These are phyloP conservation scores for Labrus mixtus DNA, from an alignment of 2,113 vertebrate genomes.

Conservation along the genomic window DNA sequence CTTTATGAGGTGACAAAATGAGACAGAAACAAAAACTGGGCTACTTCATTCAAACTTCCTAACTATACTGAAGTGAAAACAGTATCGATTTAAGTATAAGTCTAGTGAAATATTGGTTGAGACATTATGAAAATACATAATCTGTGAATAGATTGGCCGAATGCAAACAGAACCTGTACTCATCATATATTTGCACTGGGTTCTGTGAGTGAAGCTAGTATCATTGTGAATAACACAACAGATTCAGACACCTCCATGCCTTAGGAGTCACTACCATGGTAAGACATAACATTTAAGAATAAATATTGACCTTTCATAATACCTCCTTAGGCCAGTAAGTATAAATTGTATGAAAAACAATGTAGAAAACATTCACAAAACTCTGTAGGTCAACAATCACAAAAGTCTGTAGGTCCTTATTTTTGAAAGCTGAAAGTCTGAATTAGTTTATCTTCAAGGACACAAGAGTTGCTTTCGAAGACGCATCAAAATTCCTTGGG, in stretches of 20 bases:
- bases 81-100: too few relatives aligned
- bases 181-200: neutral
- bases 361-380: too few relatives aligned
- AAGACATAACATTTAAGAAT: neutral
- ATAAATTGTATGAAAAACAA: neutral
- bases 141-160: neutral
- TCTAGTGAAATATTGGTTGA: too few relatives aligned
- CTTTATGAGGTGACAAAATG: too few relatives aligned
- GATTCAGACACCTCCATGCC: neutral
- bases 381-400: too few relatives aligned
- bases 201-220: neutral
- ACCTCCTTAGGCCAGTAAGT: neutral
- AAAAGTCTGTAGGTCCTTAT: neutral
- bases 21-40: too few relatives aligned
- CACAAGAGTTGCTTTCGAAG: conserved; percentile 33
- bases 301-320: conserved; percentile 12
- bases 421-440: conserved; percentile 6
- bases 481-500: conserved; percentile 48
- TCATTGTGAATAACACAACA: neutral
- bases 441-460: conserved; percentile 28
- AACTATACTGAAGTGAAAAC: too few relatives aligned
- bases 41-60: too few relatives aligned
- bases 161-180: neutral
- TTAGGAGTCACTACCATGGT: neutral
- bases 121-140: too few relatives aligned